Percentiles rank a stretch among this genome's conserved stretches.
phyloP scores from a whole-genome alignment of 2,888 invertebrate species.

The Keiferia lycopersicella region DNA sequence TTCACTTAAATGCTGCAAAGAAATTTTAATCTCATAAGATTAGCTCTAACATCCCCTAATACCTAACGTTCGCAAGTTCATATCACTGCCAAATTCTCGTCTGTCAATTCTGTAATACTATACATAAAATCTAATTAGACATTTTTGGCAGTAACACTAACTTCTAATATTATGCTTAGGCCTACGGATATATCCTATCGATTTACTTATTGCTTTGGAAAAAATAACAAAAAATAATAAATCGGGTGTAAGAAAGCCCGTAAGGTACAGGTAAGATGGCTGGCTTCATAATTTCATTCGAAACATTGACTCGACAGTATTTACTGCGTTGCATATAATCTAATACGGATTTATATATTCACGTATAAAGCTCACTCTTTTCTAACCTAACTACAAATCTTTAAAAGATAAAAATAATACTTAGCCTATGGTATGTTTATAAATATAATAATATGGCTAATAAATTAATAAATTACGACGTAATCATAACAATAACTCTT shows the following conservation, averaged over 20 bases:
- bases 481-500: constrained; percentile 50
- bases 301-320: constrained; percentile 62
- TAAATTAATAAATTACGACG: constrained; percentile 62
- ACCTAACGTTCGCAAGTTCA: constrained; percentile 50
- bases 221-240: constrained; percentile 68
- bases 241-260: constrained; percentile 49
- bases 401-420: constrained; percentile 77
- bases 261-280: constrained; percentile 71
- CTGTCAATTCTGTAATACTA: constrained; percentile 52
- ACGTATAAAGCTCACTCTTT: constrained; percentile 77
- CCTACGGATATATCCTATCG: constrained; percentile 56
- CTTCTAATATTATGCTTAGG: constrained; percentile 67
- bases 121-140: constrained; percentile 45
- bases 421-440: constrained; percentile 81
- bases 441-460: constrained; percentile 80
- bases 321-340: constrained; percentile 52
- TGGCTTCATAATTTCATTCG: constrained; percentile 65
- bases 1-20: constrained; percentile 68
- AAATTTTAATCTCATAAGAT: constrained; percentile 61
- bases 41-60: constrained; percentile 38
- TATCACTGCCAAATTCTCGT: constrained; percentile 65
- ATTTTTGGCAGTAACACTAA: constrained; percentile 69
- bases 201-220: constrained; percentile 77
- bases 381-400: constrained; percentile 76
- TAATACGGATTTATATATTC: constrained; percentile 65